These are phyloP conservation scores for Coecobrya sp. DNA, from an alignment of 2,888 invertebrate species.

Conservation along the genomic window DNA sequence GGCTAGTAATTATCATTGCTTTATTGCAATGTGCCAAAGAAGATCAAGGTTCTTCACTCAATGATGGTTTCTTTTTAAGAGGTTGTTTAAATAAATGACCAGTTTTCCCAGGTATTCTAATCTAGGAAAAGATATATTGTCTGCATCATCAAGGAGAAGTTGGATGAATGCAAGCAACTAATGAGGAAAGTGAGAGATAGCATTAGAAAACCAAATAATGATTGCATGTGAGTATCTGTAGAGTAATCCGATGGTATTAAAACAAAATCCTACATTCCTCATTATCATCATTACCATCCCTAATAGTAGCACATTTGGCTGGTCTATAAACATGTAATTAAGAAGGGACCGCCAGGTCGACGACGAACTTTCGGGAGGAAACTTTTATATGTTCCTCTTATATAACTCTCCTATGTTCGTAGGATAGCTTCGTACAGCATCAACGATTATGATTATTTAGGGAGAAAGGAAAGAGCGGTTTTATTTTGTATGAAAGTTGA, in stretches of 20 bases:
- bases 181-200: slow-evolving; percentile 42
- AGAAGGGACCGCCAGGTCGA: slow-evolving; percentile 55
- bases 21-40: not conserved
- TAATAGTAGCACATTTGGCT: slow-evolving; percentile 21
- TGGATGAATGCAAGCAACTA: not conserved
- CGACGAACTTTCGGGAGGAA: not conserved
- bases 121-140: slow-evolving; percentile 10
- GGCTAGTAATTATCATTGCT: not conserved
- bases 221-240: not conserved
- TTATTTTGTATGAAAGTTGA: too few relatives aligned
- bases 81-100: not conserved
- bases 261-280: slow-evolving; percentile 54
- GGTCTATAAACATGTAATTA: slow-evolving; percentile 63
- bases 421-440: too few relatives aligned
- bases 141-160: not conserved
- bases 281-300: slow-evolving; percentile 26
- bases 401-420: too few relatives aligned
- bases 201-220: not conserved
- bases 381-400: not conserved
- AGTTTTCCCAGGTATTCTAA: slow-evolving; percentile 45
- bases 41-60: slow-evolving; percentile 6
- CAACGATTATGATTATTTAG: too few relatives aligned
- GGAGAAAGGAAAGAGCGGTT: too few relatives aligned
- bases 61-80: slow-evolving; percentile 8
- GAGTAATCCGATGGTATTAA: slow-evolving; percentile 14